Base-by-base conservation (phyloP, 2,888 invertebrate species). In the Nebria brevicollis region DNA sequence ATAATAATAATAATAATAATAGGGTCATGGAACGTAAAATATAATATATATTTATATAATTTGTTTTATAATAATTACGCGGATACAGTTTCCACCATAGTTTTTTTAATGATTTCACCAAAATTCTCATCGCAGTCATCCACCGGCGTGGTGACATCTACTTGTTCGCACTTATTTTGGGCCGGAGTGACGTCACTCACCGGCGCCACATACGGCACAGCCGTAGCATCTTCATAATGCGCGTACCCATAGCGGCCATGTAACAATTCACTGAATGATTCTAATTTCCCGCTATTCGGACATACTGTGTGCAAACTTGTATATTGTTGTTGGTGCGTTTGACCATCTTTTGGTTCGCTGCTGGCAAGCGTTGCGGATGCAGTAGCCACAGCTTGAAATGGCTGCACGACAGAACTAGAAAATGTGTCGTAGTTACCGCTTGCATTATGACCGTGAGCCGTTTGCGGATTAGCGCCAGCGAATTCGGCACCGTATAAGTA, bases 81-180 rank as follows among this genome's bases (percentile, higher is more conserved):
- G 86, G 94, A 95, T 86, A 95, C 96, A 86, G 96, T 96, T 89
- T 97, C 96, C 87, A 96, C 96, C 93, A 97, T 96, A 83, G 96
- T 95, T 90, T 97, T 96, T 89, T 96, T 97, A 85, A 97, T 96
- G 86, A 97, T 95, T 90, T 97, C 96, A 77, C 96, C 96, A 87
- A 97, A 96, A 89, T 96, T 96, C 86, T 96, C 95, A 85, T 91
- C 92, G 85, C 90, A 90, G 79, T 91, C 90, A 20, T 78, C 64
- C 15, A 26, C 85, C 85, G 86, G 86, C 84, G 82, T 82, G 73
- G 84, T 84, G 81, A 84, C 84, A 83, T 85, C 86, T 79, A 86
- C 84, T 76, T 85, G 81, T 41, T 81, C 83, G 82, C 83, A 83
- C 42, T 83, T 82, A 66, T 83, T 75, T 87, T 84, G 68, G 86